These are phyloP conservation scores for Cladopsammia gracilis DNA, from an alignment of 64 coral and sea anemone species.

Conservation along the genomic window DNA sequence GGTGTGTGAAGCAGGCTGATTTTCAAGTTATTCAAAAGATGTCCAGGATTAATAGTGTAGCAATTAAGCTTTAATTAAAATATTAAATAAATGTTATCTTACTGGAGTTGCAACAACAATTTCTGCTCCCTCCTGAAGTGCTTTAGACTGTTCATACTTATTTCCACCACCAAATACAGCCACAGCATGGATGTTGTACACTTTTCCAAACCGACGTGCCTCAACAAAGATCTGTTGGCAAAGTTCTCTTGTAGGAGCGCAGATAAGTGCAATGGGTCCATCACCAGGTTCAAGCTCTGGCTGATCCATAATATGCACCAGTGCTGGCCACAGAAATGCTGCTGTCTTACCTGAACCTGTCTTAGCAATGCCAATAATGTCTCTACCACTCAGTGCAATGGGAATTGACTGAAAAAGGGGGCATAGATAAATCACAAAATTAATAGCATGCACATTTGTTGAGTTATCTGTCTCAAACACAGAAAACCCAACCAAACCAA, in stretches of 20 bases:
- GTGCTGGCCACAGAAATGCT: conserved; percentile 94
- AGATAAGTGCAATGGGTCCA: conserved; percentile 98
- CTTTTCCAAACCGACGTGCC: conserved; percentile 95
- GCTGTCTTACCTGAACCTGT: conserved; percentile 99
- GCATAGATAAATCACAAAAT: not conserved
- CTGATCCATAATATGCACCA: conserved; percentile 98
- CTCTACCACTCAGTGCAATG: conserved; percentile 91
- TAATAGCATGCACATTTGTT: too few species aligned
- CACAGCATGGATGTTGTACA: conserved; percentile 94
- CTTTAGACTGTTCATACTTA: conserved; percentile 97
- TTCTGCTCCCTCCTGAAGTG: conserved; percentile 93
- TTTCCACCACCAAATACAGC: conserved; percentile 99
- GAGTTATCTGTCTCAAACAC: too few species aligned
- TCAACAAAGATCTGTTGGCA: conserved; percentile 97
- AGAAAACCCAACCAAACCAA: too few species aligned
- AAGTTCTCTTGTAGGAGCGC: conserved; percentile 97
- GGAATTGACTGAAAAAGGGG: conserved; percentile 85
- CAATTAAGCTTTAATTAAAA: too few species aligned
- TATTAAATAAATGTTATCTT: conserved; percentile 19
- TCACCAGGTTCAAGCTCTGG: conserved; percentile 89
- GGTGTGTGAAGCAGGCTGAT: too few species aligned
- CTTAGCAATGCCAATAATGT: conserved; percentile 99
- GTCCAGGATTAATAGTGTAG: too few species aligned
- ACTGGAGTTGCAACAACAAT: conserved; percentile 99
- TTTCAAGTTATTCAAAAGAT: too few species aligned